Evolutionary conservation across 2,888 invertebrate genomes (phyloP), one percentile per base, ranked within the genome.

Genomic region (Brassicogethes aeneus): DNA sequence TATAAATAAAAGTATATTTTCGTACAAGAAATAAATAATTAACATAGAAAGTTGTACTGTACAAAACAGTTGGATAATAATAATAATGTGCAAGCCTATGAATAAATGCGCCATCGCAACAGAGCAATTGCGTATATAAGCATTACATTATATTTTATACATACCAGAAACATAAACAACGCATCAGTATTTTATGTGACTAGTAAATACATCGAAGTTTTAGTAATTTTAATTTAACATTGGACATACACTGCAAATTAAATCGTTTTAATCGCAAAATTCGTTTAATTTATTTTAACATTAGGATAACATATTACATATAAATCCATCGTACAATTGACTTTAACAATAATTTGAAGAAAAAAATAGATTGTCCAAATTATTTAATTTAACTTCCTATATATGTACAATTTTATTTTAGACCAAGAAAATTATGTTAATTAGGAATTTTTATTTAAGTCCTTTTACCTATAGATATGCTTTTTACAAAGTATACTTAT

Each of bases 251-350:
- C n/a, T 33, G 33, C 12, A 33, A 33, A 33, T 33, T 12, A 12
- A n/a, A n/a, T n/a, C n/a, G n/a, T 8, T 29, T 7, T 29, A 29
- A 29, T 29, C 7, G 7, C 7, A 29, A 8, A 29, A 29, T 8
- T n/a, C 7, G 29, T 29, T 29, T 29, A 29, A 8, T 29, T 2
- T 37, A 23, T 37, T 36, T 35, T 37, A n/a, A 51, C 43, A 48
- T 44, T 47, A 51, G 38, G 47, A 50, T 52, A 54, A 54, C 52
- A 54, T 51, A 46, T 51, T 50, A 52, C 50, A 50, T 52, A 51
- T 39, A 43, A 45, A 23, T n/a, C n/a, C n/a, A n/a, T n/a, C n/a
- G n/a, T 44, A 54, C 52, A 52, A 53, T 51, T 51, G 48, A 50
- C 50, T 47, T 45, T 43, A 53, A 52, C 50, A 48, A 45, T 52